Evolutionary conservation across 2,113 vertebrate genomes (phyloP).

Genomic region (Pithys albifrons): DNA sequence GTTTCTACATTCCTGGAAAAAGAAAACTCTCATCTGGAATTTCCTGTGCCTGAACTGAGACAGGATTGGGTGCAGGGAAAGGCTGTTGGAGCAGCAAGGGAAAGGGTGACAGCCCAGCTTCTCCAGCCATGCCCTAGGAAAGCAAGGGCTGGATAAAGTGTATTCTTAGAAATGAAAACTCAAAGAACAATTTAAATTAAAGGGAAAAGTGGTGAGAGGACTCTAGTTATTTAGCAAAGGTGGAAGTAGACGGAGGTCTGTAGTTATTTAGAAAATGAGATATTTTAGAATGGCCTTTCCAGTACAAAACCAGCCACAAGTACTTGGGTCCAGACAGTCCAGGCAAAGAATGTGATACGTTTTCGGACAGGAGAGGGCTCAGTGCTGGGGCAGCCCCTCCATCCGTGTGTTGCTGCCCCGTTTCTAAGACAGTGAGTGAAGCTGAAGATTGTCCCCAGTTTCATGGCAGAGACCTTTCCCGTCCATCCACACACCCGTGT

Average conservation of each 20-base stretch:
- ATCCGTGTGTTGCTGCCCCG: fast-evolving
- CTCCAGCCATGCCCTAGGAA: background rate
- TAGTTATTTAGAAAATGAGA: background rate
- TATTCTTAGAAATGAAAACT: background rate
- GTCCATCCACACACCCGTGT: background rate
- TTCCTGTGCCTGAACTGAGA: background rate
- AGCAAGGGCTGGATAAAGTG: background rate
- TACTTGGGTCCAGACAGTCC: background rate
- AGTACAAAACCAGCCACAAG: background rate
- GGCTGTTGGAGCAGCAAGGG: background rate
- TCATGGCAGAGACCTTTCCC: background rate
- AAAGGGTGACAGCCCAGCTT: too few species aligned
- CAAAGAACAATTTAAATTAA: background rate
- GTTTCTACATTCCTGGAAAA: background rate
- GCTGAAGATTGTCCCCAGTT: background rate
- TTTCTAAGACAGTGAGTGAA: background rate
- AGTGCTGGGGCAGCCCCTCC: background rate
- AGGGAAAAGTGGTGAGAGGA: background rate
- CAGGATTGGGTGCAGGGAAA: background rate
- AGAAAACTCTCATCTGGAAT: background rate
- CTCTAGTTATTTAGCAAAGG: background rate
- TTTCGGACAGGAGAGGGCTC: background rate
- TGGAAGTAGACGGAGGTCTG: background rate
- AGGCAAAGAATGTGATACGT: fast-evolving
- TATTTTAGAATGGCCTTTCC: background rate